phyloP scores from a whole-genome alignment of 2,113 vertebrate genomes.

The Rhagologus leucostigma region DNA sequence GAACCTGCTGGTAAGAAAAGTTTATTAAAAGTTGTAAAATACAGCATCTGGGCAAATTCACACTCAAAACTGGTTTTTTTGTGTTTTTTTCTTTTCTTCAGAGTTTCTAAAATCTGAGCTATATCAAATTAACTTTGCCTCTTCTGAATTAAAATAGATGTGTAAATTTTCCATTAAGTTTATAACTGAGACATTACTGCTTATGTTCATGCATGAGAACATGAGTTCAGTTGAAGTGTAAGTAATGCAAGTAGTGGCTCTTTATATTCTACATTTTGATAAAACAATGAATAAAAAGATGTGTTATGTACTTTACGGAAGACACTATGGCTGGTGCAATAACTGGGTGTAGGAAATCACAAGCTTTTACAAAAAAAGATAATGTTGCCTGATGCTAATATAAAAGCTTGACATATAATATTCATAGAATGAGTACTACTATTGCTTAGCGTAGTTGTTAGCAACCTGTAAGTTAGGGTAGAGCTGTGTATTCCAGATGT shows the following conservation, averaged over 20 bases:
- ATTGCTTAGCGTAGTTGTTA: neutral
- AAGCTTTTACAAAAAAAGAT: neutral
- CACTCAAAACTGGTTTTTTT: neutral
- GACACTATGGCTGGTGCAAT: neutral
- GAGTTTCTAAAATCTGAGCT: neutral
- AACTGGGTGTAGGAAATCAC: neutral
- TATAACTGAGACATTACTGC: neutral
- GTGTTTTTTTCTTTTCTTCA: neutral
- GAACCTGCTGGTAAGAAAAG: slow-evolving; percentile 89
- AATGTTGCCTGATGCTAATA: neutral
- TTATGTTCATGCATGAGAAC: neutral
- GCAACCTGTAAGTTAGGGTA: neutral
- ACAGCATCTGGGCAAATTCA: neutral
- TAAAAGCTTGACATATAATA: neutral
- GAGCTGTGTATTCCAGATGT: neutral
- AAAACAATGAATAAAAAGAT: neutral
- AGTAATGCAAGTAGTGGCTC: neutral
- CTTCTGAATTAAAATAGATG: neutral
- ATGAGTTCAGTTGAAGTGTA: neutral
- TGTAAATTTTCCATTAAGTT: neutral
- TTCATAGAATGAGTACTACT: neutral
- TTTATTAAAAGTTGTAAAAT: neutral
- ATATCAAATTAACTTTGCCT: neutral
- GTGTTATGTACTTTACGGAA: neutral
- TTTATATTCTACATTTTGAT: neutral